phyloP scores from a whole-genome alignment of 2,797 vertebrate genomes.

The Chloroceryle inda region DNA sequence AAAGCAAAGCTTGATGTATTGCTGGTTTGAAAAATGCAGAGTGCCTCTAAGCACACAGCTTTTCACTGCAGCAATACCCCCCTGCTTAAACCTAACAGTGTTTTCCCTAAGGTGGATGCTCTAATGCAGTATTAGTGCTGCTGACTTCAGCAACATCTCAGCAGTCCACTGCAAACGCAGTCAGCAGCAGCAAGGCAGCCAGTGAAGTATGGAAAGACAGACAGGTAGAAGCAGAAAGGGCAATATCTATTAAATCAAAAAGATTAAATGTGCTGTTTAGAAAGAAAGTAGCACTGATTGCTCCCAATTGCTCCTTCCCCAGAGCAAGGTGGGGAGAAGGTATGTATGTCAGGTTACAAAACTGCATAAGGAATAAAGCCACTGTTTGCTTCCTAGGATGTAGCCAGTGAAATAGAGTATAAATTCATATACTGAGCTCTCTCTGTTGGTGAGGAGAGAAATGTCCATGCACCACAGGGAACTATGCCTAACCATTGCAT shows the following conservation, averaged over 20 bases:
- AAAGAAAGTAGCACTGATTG: neutral
- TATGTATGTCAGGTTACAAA: neutral
- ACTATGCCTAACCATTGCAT: neutral
- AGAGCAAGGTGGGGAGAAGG: neutral
- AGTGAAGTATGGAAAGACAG: neutral
- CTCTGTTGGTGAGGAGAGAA: neutral
- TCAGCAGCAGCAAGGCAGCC: neutral
- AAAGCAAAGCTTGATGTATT: neutral
- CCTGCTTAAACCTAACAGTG: constrained; percentile 10
- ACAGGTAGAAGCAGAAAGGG: constrained; percentile 23
- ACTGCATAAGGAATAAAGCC: neutral
- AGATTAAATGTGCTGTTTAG: neutral
- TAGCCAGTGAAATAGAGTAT: neutral
- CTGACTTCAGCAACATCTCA: constrained; percentile 76
- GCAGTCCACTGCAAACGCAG: constrained; percentile 51
- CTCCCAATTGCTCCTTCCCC: neutral
- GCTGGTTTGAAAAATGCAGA: constrained; percentile 1
- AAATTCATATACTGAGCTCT: neutral
- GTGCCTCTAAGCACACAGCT: neutral
- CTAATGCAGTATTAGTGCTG: constrained; percentile 46
- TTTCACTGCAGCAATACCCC: neutral
- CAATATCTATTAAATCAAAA: neutral
- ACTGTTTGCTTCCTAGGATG: neutral
- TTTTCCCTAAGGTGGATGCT: constrained; percentile 58
- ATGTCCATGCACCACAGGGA: neutral